Evolutionary conservation across 2,113 vertebrate genomes (phyloP).

Genomic region (Psilopsiagon aurifrons): DNA sequence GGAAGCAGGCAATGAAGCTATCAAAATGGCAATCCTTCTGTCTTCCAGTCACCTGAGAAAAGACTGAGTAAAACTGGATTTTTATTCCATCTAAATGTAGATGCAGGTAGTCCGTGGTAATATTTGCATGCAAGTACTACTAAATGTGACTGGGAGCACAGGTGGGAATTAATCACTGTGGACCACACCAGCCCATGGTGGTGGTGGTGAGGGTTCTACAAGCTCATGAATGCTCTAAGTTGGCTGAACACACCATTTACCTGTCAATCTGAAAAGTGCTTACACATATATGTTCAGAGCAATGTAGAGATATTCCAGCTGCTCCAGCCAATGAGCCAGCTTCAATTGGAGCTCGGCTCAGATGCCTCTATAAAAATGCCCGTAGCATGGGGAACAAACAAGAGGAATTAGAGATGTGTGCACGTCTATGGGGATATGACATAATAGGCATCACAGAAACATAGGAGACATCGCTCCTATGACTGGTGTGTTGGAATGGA

Average conservation of each 20-base stretch:
- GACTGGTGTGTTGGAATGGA: too few relatives aligned
- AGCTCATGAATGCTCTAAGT: background rate
- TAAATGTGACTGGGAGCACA: accelerated
- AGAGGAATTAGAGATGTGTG: too few relatives aligned
- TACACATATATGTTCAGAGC: background rate
- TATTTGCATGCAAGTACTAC: background rate
- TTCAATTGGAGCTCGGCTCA: too few relatives aligned
- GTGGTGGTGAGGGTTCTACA: background rate
- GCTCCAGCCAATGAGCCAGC: too few relatives aligned
- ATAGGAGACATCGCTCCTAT: too few relatives aligned
- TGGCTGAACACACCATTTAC: accelerated
- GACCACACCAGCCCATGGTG: background rate
- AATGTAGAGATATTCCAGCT: too few relatives aligned
- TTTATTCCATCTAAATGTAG: background rate
- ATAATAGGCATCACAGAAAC: too few relatives aligned
- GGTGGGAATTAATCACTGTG: background rate
- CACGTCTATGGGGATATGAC: too few relatives aligned
- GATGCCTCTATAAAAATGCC: too few relatives aligned
- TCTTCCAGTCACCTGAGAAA: background rate
- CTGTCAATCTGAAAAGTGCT: background rate
- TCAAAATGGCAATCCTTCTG: background rate
- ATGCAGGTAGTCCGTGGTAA: background rate
- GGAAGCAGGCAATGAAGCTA: background rate
- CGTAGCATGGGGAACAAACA: too few relatives aligned
- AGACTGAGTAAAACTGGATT: background rate